Evolutionary conservation across 2,888 invertebrate species (phyloP).

Genomic region (Cactoblastis cactorum): DNA sequence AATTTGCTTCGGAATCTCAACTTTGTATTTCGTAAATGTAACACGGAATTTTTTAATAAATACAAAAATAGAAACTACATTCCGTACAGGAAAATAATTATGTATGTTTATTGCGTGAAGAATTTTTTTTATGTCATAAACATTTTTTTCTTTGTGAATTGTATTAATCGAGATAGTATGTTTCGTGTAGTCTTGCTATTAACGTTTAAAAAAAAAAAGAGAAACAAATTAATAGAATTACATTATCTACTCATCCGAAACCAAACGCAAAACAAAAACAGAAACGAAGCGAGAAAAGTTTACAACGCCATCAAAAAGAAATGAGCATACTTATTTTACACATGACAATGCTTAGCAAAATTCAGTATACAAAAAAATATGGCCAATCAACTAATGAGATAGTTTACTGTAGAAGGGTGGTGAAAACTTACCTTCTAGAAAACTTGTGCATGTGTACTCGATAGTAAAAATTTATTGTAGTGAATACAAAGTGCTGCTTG

Average conservation of each 20-base stretch:
- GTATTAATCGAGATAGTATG: too few species aligned
- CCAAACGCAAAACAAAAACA: constrained; percentile 14
- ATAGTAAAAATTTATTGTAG: constrained; percentile 14
- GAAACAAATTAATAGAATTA: neutral
- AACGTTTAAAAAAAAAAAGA: neutral
- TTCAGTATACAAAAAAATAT: constrained; percentile 9
- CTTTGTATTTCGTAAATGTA: too few species aligned
- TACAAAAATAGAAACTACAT: too few species aligned
- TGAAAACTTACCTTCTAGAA: constrained; percentile 3
- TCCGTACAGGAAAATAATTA: too few species aligned
- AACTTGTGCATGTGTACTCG: neutral
- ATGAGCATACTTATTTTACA: constrained; percentile 20
- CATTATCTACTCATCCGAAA: constrained; percentile 8
- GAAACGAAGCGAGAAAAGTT: constrained; percentile 15
- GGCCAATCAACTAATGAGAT: constrained; percentile 5
- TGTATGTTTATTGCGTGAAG: too few species aligned
- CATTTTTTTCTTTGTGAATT: too few species aligned
- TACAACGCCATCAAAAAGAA: constrained; percentile 19
- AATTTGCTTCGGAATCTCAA: too few species aligned
- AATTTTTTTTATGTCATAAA: too few species aligned
- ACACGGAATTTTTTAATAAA: too few species aligned
- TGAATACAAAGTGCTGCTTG: constrained; percentile 12
- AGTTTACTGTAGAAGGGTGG: neutral
- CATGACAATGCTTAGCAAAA: constrained; percentile 21
- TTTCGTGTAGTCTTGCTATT: neutral